Conservation (phyloP, 64 coral and sea anemone species). For the Montipora foliosa region DNA sequence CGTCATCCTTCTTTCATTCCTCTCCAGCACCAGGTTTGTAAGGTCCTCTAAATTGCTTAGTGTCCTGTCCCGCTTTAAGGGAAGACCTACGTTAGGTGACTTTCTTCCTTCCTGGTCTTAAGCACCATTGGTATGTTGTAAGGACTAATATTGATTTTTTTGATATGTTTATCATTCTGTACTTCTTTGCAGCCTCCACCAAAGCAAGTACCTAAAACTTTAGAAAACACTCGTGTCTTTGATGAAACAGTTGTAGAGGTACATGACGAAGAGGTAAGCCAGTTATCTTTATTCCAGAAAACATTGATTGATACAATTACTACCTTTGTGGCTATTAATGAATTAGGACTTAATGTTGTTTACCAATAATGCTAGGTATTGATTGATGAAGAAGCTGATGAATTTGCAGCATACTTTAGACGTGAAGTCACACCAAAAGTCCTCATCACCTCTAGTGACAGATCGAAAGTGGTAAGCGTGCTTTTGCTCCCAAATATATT, state of each 20-base stretch:
- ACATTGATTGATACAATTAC: not conserved
- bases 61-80: no score
- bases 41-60: no score
- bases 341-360: no score
- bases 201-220: conserved; percentile 95
- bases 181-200: conserved; percentile 80
- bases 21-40: no score
- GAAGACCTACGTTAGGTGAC: no score
- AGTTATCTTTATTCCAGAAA: not conserved
- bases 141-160: no score
- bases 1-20: no score
- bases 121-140: no score
- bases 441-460: conserved; percentile 92
- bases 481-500: not conserved
- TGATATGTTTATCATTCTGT: not conserved
- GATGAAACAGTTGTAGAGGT: conserved; percentile 92
- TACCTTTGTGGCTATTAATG: no score
- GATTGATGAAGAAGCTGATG: conserved; percentile 82
- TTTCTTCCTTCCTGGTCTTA: no score
- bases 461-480: conserved; percentile 80
- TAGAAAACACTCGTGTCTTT: conserved; percentile 91
- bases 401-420: conserved; percentile 84
- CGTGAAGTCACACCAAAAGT: conserved; percentile 82
- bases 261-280: conserved; percentile 89
- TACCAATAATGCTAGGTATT: conserved; percentile 40